A percentile compares a stretch with the other conserved stretches of the same genome.
Evolutionary conservation across 2,113 vertebrate species (phyloP).

Genomic region (Gallinago paraguaiae): DNA sequence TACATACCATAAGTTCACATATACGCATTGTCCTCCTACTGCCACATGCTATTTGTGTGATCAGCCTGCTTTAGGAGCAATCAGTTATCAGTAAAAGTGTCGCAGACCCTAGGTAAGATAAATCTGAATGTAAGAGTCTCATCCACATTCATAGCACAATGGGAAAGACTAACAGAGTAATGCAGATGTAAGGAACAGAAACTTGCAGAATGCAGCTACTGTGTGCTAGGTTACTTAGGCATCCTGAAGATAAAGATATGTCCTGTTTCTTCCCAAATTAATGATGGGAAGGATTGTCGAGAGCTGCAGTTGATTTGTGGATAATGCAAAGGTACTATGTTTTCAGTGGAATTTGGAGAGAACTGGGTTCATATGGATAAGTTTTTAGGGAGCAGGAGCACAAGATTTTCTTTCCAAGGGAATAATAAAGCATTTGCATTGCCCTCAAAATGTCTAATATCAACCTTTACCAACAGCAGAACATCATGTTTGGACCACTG

Average conservation of each 20-base stretch:
- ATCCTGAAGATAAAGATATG: neutral
- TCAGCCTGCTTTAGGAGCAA: neutral
- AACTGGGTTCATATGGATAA: neutral
- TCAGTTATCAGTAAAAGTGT: neutral
- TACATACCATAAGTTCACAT: neutral
- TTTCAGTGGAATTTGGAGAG: neutral
- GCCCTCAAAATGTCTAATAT: neutral
- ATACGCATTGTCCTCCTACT: rapidly evolving
- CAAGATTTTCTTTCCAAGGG: neutral
- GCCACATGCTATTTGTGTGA: neutral
- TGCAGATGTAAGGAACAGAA: neutral
- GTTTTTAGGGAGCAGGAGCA: neutral
- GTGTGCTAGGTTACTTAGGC: neutral
- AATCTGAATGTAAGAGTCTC: neutral
- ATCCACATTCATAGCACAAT: neutral
- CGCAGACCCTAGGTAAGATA: neutral
- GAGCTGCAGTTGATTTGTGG: neutral
- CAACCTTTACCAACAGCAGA: neutral
- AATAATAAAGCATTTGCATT: neutral
- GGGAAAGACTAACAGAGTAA: neutral
- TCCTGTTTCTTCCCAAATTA: neutral
- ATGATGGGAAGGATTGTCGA: neutral
- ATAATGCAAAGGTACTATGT: neutral
- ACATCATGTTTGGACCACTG: neutral
- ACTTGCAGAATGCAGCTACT: neutral